Evolutionary conservation across 1,140 invertebrate species (phyloP).

Genomic region (Planococcus citri): DNA sequence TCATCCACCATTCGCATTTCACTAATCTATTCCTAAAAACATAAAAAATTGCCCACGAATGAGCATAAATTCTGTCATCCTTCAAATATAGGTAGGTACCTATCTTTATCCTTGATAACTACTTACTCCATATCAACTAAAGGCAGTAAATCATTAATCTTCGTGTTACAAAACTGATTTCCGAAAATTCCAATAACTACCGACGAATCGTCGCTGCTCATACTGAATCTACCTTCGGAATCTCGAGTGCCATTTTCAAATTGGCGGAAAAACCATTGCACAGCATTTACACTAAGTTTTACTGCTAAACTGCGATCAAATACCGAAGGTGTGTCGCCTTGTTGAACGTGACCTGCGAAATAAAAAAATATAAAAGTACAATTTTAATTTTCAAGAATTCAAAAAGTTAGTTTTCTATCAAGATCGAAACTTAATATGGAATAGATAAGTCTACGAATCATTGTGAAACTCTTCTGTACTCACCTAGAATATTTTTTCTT

Average conservation of each 20-base stretch:
- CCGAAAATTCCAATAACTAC: constrained; percentile 12
- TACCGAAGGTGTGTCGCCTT: constrained; percentile 18
- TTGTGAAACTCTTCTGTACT: background rate
- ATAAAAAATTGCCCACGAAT: background rate
- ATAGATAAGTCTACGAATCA: background rate
- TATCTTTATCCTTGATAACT: too few species aligned
- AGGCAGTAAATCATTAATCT: background rate
- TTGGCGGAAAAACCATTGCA: constrained; percentile 5
- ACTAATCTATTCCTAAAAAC: background rate
- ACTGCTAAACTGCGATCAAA: constrained; percentile 23
- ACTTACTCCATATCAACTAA: background rate
- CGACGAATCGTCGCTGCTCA: background rate
- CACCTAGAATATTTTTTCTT: constrained; percentile 11
- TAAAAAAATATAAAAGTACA: background rate
- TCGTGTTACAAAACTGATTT: background rate
- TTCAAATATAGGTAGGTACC: too few species aligned
- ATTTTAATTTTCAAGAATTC: background rate
- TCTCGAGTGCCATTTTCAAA: background rate
- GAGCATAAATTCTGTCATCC: too few species aligned
- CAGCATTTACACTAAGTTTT: constrained; percentile 17
- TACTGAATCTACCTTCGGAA: background rate
- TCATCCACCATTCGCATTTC: constrained; percentile 13
- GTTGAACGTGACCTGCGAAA: constrained; percentile 21
- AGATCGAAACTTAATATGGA: background rate
- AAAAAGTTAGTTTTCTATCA: background rate